Evolutionary conservation across 2,113 vertebrate species (phyloP), one percentile per base, ranked within the genome.

Genomic region (Scortum barcoo): DNA sequence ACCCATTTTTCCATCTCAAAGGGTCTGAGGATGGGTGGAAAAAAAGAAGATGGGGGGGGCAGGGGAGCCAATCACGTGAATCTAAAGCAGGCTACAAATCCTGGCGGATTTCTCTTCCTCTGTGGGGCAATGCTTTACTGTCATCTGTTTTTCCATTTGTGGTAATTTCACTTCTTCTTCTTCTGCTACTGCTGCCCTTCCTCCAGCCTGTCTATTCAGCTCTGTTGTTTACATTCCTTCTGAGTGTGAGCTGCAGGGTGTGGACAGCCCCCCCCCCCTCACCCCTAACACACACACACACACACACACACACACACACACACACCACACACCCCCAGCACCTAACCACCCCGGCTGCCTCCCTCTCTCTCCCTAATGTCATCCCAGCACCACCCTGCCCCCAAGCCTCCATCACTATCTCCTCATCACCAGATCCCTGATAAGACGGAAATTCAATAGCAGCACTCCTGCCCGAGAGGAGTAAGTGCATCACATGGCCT

Each of bases 1-100:
- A 94, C 94, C 95, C 94, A 95, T 93, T 94, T 94, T 94, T 92
- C 92, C 91, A 90, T 93, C 91, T 95, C 89, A 91, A 90, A 93
- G 87, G 89, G 87, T 90, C 88, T 88, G 88, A 72, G 83, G 87
- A 91, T 88, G 82, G 84, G 79, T 91, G 88, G 88, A 90, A 88
- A 89, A 88, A 86, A 40, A 70, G 38, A 48, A 30, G 12, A 20
- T 10, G 54, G 16, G 60, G 57, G 44, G 13, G 42, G 40, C 51
- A 14, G 53, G 54, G 80, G 46, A 90, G 85, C 78, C 88, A 86
- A 85, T 94, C 91, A 92, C 87, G 88, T 91, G 93, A 92, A 85
- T 87, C 68, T 83, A 90, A 91, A 92, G 90, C 92, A 92, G 93
- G 86, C 88, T 93, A 87, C 89, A 92, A 91, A 91, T 93, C 93